phyloP scores from a whole-genome alignment of 2,797 vertebrate species.

The Pseudotriccus pelzelni region DNA sequence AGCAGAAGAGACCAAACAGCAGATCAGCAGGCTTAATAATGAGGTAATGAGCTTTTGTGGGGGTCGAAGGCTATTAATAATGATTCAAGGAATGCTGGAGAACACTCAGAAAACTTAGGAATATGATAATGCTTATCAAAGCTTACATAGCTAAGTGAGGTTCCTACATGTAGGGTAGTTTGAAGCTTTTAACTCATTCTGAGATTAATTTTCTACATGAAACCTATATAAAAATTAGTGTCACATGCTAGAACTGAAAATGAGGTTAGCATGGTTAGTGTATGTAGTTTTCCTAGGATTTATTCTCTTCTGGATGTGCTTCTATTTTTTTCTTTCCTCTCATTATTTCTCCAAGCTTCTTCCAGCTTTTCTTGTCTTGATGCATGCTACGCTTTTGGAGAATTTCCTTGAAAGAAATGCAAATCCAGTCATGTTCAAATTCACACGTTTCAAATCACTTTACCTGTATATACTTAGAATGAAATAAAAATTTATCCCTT shows the following conservation, averaged over 20 bases:
- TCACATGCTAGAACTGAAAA: background rate
- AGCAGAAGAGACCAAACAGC: conserved; percentile 92
- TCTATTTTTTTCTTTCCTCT: background rate
- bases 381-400: background rate
- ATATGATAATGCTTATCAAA: background rate
- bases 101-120: background rate
- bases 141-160: background rate
- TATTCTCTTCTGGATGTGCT: background rate
- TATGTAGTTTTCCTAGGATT: background rate
- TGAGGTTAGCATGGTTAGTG: background rate
- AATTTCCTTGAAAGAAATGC: background rate
- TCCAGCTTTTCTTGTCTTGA: background rate
- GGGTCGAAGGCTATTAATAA: background rate
- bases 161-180: background rate
- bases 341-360: background rate
- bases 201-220: background rate
- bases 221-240: background rate
- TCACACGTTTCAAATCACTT: background rate
- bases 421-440: background rate
- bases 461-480: background rate
- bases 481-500: background rate
- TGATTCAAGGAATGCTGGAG: background rate
- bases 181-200: background rate
- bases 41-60: conserved; percentile 79
- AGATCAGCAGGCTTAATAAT: conserved; percentile 87